phyloP scores from a whole-genome alignment of 2,113 vertebrate genomes.

The Lophura nycthemera region DNA sequence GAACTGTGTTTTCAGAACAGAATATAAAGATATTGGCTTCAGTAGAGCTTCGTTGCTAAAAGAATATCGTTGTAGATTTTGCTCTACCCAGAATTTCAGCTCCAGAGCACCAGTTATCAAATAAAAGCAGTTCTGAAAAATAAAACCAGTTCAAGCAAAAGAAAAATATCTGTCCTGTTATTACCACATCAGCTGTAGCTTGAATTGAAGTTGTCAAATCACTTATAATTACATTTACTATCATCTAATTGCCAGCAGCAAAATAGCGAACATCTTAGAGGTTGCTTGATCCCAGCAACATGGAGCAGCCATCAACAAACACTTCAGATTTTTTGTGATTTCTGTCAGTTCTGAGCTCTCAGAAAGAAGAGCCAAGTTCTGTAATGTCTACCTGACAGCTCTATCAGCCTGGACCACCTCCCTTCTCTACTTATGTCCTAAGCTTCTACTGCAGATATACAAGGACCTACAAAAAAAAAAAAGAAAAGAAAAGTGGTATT shows the following conservation, averaged over 20 bases:
- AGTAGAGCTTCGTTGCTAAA: not conserved
- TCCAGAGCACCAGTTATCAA: not conserved
- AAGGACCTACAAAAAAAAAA: not conserved
- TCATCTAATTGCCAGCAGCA: not conserved
- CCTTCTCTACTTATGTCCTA: not conserved
- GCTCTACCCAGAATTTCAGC: not conserved
- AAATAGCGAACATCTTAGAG: not conserved
- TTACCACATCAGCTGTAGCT: not conserved
- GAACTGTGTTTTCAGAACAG: not conserved
- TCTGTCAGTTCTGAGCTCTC: not conserved
- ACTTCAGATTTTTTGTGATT: not conserved
- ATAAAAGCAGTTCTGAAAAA: not conserved
- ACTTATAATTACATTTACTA: not conserved
- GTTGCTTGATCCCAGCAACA: not conserved
- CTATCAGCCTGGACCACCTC: not conserved
- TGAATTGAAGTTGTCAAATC: not conserved
- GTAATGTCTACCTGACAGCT: not conserved
- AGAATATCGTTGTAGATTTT: not conserved
- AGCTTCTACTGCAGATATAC: not conserved
- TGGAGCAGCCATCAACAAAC: not conserved
- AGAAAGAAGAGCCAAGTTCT: not conserved
- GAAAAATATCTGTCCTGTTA: not conserved
- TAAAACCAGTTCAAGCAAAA: not conserved
- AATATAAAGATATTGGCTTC: not conserved
- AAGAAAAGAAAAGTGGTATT: not conserved